These are phyloP conservation scores for Drosophila grimshawi DNA, from an alignment of 1,140 invertebrate genomes.

Conservation along the genomic window DNA sequence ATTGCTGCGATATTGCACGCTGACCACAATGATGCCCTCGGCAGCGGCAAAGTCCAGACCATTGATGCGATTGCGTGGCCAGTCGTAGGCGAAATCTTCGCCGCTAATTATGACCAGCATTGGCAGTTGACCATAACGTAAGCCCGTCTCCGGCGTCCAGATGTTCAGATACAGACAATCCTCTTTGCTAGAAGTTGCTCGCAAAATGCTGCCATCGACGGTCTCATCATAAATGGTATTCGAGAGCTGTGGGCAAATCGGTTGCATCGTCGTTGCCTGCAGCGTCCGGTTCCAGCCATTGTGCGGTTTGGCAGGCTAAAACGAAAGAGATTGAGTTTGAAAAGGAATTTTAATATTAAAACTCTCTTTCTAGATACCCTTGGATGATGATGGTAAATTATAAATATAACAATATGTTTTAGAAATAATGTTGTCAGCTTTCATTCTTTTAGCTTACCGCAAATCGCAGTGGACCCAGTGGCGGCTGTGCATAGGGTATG, in stretches of 20 bases:
- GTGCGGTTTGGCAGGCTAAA: slow-evolving; percentile 85
- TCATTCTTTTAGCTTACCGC: slow-evolving; percentile 66
- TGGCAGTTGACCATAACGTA: slow-evolving; percentile 86
- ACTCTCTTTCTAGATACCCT: too few species aligned
- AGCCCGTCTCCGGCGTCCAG: slow-evolving; percentile 86
- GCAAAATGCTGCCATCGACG: slow-evolving; percentile 48
- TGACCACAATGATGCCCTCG: slow-evolving; percentile 88
- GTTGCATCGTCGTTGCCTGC: slow-evolving; percentile 84
- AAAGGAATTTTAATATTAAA: not conserved
- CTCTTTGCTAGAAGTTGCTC: slow-evolving; percentile 78
- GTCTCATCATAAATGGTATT: slow-evolving; percentile 81
- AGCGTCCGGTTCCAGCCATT: slow-evolving; percentile 85
- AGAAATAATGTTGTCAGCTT: too few species aligned
- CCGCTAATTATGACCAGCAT: slow-evolving; percentile 87
- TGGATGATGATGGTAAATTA: too few species aligned
- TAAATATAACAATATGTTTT: too few species aligned
- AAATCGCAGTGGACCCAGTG: slow-evolving; percentile 87
- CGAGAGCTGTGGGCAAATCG: slow-evolving; percentile 85
- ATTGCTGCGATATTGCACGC: slow-evolving; percentile 87
- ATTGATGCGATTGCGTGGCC: slow-evolving; percentile 85
- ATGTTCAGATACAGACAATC: slow-evolving; percentile 86
- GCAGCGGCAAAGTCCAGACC: slow-evolving; percentile 88
- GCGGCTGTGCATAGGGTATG: slow-evolving; percentile 88
- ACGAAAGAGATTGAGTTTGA: not conserved
- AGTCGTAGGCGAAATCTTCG: slow-evolving; percentile 85